Percentiles rank a stretch among this genome's conserved stretches.
These are phyloP conservation scores for Leucosticte australis DNA, from an alignment of 2,113 vertebrate species.

Conservation along the genomic window DNA sequence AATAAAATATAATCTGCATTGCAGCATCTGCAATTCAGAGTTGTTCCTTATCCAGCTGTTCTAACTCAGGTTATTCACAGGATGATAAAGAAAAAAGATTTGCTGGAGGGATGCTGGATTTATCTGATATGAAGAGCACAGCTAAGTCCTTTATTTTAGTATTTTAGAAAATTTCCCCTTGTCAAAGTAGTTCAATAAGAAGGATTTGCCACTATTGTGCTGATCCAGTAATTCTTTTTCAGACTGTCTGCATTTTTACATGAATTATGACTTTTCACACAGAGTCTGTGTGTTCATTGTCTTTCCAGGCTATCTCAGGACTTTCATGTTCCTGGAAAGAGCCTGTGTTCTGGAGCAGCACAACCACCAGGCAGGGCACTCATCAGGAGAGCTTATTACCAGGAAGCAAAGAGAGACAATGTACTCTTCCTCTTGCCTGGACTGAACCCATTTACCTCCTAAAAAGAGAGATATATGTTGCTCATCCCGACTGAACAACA, in stretches of 20 bases:
- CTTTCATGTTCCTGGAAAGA: background rate
- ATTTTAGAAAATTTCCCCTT: background rate
- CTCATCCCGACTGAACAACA: background rate
- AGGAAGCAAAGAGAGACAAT: background rate
- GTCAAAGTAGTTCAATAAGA: background rate
- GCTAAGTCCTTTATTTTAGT: background rate
- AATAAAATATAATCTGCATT: conserved; percentile 77
- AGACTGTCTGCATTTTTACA: background rate
- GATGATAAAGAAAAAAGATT: conserved; percentile 29
- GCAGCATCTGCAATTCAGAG: conserved; percentile 71
- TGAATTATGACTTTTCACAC: background rate
- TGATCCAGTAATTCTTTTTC: background rate
- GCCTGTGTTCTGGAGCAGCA: background rate
- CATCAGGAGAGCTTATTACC: background rate
- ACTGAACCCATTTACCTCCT: background rate
- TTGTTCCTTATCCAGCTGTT: conserved; percentile 69
- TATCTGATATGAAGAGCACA: background rate
- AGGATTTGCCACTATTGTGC: background rate
- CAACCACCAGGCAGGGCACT: background rate
- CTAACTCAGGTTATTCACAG: conserved; percentile 46
- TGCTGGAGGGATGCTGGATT: background rate
- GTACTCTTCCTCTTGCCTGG: background rate
- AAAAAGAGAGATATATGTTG: background rate
- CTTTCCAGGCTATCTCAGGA: background rate
- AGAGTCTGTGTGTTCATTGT: background rate